Base-by-base conservation (phyloP, 2,797 vertebrate genomes). In the Selene dorsalis region DNA sequence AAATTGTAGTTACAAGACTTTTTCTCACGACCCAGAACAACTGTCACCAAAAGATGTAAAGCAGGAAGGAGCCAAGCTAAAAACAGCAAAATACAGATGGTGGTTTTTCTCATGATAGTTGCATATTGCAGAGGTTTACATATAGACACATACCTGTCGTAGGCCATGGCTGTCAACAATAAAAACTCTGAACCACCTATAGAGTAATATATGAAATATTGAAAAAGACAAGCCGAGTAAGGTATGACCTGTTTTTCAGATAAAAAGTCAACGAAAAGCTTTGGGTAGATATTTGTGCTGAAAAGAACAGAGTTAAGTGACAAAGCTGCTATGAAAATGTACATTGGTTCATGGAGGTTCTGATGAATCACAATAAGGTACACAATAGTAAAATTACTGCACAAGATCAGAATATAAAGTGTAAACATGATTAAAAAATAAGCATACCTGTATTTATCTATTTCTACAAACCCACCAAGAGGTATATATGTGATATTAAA, bases 311-410 rank as follows among this genome's bases (percentile, higher is more conserved):
- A 71, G 69, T 88, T 88, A 18, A 56, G 3, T 3, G 74, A 32
- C 69, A 88, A 35, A 57, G 82, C 84, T 14, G 84, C 84, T 12
- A 86, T 82, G 39, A 86, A 86, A 26, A 84, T 22, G 43, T 88
- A 88, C 87, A 88, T 88, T 0, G 87, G 84, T 35, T 88, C 75
- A 45, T 88, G 87, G 18, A 87, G 79, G 53, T 56, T 74, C 22
- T 57, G 45, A 43, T 88, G 75, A 12, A 17, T 68, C 48, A 41
- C 64, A 3, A 86, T 83, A 1, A 88, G 50, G 14, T 4, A 71
- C 22, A 88, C 57, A n/a, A 88, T 63, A n/a, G 69, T 56, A 14
- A 3, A 45, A 26, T 86, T 88, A 57, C 32, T 57, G 45, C 22
- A 70, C 20, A 88, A 5, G 11, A 80, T 79, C 2, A 84, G 20